These are phyloP conservation scores for Elysia chlorotica DNA, from an alignment of 1,140 invertebrate species.

Conservation along the genomic window DNA sequence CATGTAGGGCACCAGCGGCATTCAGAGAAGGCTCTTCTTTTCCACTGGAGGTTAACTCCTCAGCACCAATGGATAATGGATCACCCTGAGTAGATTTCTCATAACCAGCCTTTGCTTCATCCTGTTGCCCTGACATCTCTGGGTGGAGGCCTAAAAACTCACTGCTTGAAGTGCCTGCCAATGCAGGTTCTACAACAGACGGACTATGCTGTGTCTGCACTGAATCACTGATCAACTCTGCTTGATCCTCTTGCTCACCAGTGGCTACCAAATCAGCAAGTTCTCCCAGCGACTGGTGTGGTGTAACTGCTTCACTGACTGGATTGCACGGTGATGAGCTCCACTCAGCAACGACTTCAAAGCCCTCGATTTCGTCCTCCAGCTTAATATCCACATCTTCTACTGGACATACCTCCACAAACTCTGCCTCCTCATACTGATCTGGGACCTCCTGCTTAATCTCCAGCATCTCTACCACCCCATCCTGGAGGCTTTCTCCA, in stretches of 20 bases:
- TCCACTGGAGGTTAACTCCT: no score
- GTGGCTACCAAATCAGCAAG: not conserved
- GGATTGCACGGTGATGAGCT: conserved; percentile 12
- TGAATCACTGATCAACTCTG: not conserved
- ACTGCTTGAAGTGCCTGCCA: not conserved
- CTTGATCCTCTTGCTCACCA: not conserved
- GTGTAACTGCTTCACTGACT: not conserved
- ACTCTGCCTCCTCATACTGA: conserved; percentile 53
- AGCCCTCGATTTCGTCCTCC: conserved; percentile 11
- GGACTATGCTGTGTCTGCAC: not conserved
- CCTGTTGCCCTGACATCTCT: no score
- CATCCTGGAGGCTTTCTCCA: no score
- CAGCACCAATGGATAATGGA: no score
- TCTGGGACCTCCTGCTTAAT: not conserved
- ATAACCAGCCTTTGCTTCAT: no score
- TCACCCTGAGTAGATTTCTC: no score
- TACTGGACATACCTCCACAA: conserved; percentile 66
- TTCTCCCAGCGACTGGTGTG: not conserved
- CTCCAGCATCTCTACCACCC: no score
- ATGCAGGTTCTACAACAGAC: not conserved
- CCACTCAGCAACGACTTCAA: conserved; percentile 57
- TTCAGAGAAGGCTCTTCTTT: no score
- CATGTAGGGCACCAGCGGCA: no score
- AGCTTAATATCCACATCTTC: conserved; percentile 10
- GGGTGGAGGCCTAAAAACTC: no score